Base-by-base conservation (phyloP, 2,797 vertebrate genomes). In the Myripristis jacobus region DNA sequence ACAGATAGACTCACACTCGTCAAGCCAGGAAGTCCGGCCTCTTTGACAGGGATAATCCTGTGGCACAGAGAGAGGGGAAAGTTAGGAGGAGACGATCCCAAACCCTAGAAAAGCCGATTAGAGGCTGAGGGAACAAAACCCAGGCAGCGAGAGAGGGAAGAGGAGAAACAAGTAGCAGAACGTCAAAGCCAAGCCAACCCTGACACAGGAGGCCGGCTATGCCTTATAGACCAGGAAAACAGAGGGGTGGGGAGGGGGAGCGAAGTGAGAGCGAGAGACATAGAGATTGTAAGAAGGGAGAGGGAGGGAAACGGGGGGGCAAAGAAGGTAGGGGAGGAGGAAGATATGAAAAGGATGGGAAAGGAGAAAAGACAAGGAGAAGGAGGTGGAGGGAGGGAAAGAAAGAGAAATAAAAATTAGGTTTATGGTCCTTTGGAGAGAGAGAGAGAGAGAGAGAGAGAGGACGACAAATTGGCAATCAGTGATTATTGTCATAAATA, bases 71-170 rank as follows among this genome's bases (percentile, higher is more conserved):
- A 80, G 66, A 86, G 82, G 77, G 84, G 79, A 84, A 89, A 89
- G 80, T 88, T 85, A 81, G 83, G 83, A 86, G 82, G 82, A 89
- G 84, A 84, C 79, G 57, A 91, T 88, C 87, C 90, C 79, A 85
- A 87, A 89, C 88, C 82, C 72, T 31, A 46, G 87, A 87, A 92
- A 91, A 92, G 87, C 90, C 85, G 88, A 91, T 92, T 91, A 92
- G 85, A 85, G 84, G 83, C 81, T 84, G 74, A 84, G 83, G 81
- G 83, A 88, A 89, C 82, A 87, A 90, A 90, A 90, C 74, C 81
- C 68, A 79, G 80, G 83, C 83, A 71, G 79, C 19, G 29, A 67
- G 68, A 87, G 77, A 82, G 74, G 66, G 73, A 79, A 70, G 62
- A 81, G 53, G 31, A 78, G 80, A 83, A 81, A 89, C 75, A 76